Percentiles rank a stretch among this genome's conserved stretches.
Evolutionary conservation across 2,113 vertebrate genomes (phyloP).

Genomic region (Oryzias woworae): DNA sequence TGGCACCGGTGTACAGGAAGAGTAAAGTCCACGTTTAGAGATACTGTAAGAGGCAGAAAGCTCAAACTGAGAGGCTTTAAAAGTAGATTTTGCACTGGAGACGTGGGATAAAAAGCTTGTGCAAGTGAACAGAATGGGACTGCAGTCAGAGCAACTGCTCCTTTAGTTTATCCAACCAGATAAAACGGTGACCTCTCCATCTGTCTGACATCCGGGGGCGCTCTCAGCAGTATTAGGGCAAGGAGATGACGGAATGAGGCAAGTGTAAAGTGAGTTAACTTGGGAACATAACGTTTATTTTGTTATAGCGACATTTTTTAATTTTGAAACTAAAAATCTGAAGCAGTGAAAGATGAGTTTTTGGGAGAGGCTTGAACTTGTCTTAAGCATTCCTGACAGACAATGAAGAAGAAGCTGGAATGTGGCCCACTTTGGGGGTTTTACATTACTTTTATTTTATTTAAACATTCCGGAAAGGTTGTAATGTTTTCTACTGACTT

Average conservation of each 20-base stretch:
- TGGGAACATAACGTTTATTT: constrained; percentile 10
- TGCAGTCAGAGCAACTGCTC: background rate
- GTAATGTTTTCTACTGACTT: background rate
- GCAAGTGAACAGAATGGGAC: constrained; percentile 16
- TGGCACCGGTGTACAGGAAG: constrained; percentile 16
- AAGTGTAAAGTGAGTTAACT: constrained; percentile 3
- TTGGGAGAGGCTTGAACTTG: constrained; percentile 9
- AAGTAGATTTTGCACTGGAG: constrained; percentile 60
- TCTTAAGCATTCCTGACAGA: constrained; percentile 11
- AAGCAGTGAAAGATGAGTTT: background rate
- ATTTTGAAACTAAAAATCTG: background rate
- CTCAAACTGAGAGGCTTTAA: constrained; percentile 49
- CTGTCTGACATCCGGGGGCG: constrained; percentile 20
- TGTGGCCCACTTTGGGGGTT: background rate
- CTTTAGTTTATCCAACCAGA: no score
- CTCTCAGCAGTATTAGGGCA: background rate
- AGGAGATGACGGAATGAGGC: background rate
- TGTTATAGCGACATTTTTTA: constrained; percentile 2
- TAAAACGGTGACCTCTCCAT: no score
- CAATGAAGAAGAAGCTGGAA: background rate
- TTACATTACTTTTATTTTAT: background rate
- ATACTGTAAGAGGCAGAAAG: constrained; percentile 36
- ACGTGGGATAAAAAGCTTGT: constrained; percentile 17
- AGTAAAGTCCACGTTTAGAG: constrained; percentile 17
- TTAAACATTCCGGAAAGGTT: constrained; percentile 31